Conservation (phyloP, 2,888 invertebrate genomes). For the Cheilosia vulpina region DNA sequence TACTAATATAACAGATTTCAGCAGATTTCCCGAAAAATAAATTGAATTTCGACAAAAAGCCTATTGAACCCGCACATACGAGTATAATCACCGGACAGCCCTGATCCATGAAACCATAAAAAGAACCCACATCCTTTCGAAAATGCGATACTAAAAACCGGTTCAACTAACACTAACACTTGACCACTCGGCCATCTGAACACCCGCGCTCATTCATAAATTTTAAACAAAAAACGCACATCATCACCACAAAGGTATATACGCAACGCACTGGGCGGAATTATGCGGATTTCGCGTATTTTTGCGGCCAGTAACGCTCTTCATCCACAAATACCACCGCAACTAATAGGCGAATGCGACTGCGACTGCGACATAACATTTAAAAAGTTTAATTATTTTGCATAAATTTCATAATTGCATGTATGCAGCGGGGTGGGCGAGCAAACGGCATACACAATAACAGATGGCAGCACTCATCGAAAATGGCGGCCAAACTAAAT, state of each 20-base stretch:
- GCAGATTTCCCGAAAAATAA: slow-evolving; percentile 31
- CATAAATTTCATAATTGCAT: slow-evolving; percentile 69
- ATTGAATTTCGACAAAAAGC: slow-evolving; percentile 60
- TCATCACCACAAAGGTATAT: not conserved
- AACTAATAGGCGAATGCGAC: slow-evolving; percentile 47
- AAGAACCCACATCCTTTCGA: not conserved
- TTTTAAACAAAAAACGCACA: slow-evolving; percentile 39
- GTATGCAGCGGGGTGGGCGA: not conserved
- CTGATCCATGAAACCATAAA: not conserved
- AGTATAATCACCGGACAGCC: slow-evolving; percentile 25
- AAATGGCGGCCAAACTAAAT: slow-evolving; percentile 67
- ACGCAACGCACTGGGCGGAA: slow-evolving; percentile 8
- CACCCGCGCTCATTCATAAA: slow-evolving; percentile 45
- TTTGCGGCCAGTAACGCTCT: slow-evolving; percentile 56
- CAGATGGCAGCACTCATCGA: slow-evolving; percentile 70
- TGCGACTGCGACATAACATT: slow-evolving; percentile 47
- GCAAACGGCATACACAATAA: slow-evolving; percentile 39
- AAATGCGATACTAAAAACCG: slow-evolving; percentile 9
- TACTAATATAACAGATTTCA: slow-evolving; percentile 24
- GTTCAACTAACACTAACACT: slow-evolving; percentile 41
- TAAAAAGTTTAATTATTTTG: slow-evolving; percentile 66
- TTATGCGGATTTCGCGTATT: slow-evolving; percentile 49
- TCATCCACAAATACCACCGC: slow-evolving; percentile 46
- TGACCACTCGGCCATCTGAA: slow-evolving; percentile 41
- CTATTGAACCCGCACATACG: slow-evolving; percentile 31